These are phyloP conservation scores for Allophyes oxyacanthae DNA, from an alignment of 2,888 invertebrate species.

Conservation along the genomic window DNA sequence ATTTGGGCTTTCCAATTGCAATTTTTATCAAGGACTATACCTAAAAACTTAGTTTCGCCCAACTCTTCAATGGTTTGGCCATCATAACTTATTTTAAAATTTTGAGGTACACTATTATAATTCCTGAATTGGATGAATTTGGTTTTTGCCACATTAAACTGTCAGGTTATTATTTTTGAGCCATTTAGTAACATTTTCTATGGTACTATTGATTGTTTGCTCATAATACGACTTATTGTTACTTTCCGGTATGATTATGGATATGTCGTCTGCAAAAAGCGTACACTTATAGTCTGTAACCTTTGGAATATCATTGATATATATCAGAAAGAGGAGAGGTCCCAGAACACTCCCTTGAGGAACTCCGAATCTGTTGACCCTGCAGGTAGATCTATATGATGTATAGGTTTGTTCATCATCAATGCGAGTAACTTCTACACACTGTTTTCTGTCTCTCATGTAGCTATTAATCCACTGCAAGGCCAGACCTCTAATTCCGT, in stretches of 20 bases:
- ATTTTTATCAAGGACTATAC: too few species aligned
- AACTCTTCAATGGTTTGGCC: too few species aligned
- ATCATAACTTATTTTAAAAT: too few species aligned
- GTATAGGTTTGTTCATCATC: neutral
- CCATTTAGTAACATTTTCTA: neutral
- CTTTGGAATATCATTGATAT: too few species aligned
- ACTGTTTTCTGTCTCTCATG: neutral
- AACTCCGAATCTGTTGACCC: neutral
- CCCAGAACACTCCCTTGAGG: too few species aligned
- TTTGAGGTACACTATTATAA: too few species aligned
- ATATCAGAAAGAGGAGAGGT: too few species aligned
- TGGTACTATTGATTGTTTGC: neutral
- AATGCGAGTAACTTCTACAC: neutral
- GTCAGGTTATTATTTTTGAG: neutral
- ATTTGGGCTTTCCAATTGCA: too few species aligned
- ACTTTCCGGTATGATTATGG: neutral
- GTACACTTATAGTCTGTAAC: neutral
- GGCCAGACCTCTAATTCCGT: neutral
- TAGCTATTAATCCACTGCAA: neutral
- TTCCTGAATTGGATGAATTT: too few species aligned
- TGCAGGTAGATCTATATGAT: neutral
- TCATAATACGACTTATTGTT: neutral
- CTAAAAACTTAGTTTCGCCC: too few species aligned
- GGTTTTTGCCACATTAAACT: neutral
- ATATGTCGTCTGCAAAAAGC: neutral